These are phyloP conservation scores for Platysternon megacephalum DNA, from an alignment of 2,113 vertebrate species.

Conservation along the genomic window DNA sequence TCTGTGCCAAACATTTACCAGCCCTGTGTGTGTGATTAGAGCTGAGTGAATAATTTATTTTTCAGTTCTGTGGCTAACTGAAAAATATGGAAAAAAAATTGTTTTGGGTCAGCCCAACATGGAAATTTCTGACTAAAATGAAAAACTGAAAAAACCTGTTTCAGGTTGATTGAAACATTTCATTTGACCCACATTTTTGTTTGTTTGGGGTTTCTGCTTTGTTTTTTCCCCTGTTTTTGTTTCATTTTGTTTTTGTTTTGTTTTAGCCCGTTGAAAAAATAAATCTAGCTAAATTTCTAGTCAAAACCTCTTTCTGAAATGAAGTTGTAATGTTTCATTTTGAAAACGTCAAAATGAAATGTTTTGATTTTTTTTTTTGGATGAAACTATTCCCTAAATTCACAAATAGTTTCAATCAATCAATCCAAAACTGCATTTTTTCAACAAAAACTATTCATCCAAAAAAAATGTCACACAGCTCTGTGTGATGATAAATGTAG, in stretches of 20 bases:
- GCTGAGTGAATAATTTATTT: background rate
- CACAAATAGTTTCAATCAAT: background rate
- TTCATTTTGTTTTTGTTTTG: background rate
- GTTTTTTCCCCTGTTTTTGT: rapidly evolving
- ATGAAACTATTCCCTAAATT: background rate
- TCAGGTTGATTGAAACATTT: background rate
- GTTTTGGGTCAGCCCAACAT: background rate
- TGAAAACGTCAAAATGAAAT: background rate
- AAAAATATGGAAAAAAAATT: background rate
- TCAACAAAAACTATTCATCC: background rate
- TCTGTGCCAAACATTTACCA: background rate
- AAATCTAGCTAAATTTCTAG: background rate
- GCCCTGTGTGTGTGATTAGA: background rate
- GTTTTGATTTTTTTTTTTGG: background rate
- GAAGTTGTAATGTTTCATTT: background rate
- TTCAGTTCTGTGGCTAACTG: background rate
- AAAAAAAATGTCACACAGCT: background rate
- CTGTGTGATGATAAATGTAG: background rate
- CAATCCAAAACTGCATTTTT: background rate
- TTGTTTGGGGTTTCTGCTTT: background rate
- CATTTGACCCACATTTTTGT: background rate
- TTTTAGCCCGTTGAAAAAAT: background rate
- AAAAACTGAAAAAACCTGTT: background rate
- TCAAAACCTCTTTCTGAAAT: background rate
- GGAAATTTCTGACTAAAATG: background rate